These are phyloP conservation scores for Leucozona laternaria DNA, from an alignment of 2,888 invertebrate species.

Conservation along the genomic window DNA sequence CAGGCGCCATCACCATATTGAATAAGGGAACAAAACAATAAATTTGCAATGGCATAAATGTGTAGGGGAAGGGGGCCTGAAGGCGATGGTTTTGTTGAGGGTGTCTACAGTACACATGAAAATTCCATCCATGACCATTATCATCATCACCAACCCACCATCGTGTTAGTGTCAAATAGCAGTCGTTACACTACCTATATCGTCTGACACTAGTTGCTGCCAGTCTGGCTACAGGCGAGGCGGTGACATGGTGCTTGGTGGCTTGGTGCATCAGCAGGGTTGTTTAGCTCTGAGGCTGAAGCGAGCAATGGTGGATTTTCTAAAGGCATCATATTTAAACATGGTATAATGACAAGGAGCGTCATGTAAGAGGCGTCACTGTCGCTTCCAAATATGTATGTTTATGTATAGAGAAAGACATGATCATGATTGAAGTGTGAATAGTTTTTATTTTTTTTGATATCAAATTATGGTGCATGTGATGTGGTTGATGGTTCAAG, in stretches of 20 bases:
- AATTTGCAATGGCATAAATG: conserved; percentile 1
- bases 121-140: conserved; percentile 9
- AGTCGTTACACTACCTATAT: not conserved
- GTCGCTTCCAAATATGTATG: not conserved
- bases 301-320: not conserved
- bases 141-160: not conserved
- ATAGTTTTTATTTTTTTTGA: not conserved
- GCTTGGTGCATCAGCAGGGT: no score
- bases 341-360: conserved; percentile 5
- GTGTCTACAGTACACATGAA: not conserved
- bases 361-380: conserved; percentile 22
- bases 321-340: not conserved
- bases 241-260: not conserved
- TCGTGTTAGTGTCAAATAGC: conserved; percentile 30
- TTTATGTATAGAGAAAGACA: not conserved
- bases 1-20: conserved; percentile 14
- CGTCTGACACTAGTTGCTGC: conserved; percentile 32
- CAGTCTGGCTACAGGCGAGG: not conserved
- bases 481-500: conserved; percentile 8
- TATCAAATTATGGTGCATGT: conserved; percentile 3
- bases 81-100: no score
- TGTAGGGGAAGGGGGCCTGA: not conserved
- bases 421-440: conserved; percentile 30
- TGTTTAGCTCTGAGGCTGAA: not conserved
- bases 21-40: not conserved